Percentiles rank a stretch among this genome's conserved stretches.
Evolutionary conservation across 2,113 vertebrate genomes (phyloP).

Genomic region (Tringa solitaria): DNA sequence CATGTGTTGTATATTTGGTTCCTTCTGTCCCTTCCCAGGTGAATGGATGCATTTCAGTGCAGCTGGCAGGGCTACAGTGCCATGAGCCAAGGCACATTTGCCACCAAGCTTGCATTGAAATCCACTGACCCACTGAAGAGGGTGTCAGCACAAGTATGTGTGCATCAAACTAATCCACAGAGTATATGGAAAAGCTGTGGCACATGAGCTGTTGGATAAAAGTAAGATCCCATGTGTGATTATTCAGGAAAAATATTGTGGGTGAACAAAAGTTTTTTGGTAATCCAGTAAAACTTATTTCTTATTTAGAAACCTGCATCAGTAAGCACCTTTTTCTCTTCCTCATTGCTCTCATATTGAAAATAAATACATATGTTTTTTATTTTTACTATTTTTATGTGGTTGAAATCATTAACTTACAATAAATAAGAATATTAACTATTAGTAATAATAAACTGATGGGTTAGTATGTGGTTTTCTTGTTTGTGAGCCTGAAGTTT

Average conservation of each 20-base stretch:
- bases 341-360: background rate
- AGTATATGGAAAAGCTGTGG: background rate
- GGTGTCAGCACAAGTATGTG: background rate
- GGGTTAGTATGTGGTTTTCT: background rate
- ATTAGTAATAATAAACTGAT: background rate
- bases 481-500: background rate
- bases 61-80: background rate
- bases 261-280: accelerated
- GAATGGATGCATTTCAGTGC: background rate
- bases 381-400: background rate
- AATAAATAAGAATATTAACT: background rate
- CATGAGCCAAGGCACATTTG: accelerated
- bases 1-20: background rate
- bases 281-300: background rate
- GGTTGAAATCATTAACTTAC: background rate
- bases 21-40: background rate
- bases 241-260: background rate
- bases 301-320: background rate
- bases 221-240: background rate
- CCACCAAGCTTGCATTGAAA: background rate
- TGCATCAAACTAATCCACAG: background rate
- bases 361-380: background rate
- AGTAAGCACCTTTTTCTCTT: background rate
- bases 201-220: background rate
- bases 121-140: background rate